Percentiles rank a stretch among this genome's conserved stretches.
Conservation (phyloP, 2,797 vertebrate species). For the Urocyon cinereoargenteus region DNA sequence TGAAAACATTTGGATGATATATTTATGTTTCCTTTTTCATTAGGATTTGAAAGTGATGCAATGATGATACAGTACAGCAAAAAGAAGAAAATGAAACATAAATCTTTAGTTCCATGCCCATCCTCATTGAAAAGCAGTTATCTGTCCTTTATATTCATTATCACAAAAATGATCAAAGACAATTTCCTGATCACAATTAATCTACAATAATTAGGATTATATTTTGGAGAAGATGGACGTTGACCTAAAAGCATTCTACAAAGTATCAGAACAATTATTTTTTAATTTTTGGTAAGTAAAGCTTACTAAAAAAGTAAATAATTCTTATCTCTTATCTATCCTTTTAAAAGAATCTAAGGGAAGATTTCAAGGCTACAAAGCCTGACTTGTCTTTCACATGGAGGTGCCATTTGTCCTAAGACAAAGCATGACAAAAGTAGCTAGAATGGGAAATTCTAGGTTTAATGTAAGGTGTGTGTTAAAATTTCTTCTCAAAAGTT, state of each 20-base stretch:
- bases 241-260: conserved; percentile 17
- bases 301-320: background rate
- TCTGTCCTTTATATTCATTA: background rate
- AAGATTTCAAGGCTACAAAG: background rate
- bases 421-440: background rate
- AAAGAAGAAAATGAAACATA: background rate
- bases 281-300: conserved; percentile 27
- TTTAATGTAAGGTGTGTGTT: conserved; percentile 33
- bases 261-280: background rate
- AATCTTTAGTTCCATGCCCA: background rate
- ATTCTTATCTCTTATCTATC: background rate
- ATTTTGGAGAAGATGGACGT: conserved; percentile 22
- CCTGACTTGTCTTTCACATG: background rate
- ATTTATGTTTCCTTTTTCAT: background rate
- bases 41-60: conserved; percentile 10
- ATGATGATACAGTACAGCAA: background rate
- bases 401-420: background rate
- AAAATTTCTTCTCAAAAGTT: conserved; percentile 46
- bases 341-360: background rate
- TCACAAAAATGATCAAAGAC: conserved; percentile 5
- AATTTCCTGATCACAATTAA: conserved; percentile 29
- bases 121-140: background rate
- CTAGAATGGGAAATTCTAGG: background rate
- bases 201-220: conserved; percentile 38
- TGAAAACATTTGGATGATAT: background rate